These are phyloP conservation scores for Himalopsyche tibetana DNA, from an alignment of 2,888 invertebrate genomes.

Conservation along the genomic window DNA sequence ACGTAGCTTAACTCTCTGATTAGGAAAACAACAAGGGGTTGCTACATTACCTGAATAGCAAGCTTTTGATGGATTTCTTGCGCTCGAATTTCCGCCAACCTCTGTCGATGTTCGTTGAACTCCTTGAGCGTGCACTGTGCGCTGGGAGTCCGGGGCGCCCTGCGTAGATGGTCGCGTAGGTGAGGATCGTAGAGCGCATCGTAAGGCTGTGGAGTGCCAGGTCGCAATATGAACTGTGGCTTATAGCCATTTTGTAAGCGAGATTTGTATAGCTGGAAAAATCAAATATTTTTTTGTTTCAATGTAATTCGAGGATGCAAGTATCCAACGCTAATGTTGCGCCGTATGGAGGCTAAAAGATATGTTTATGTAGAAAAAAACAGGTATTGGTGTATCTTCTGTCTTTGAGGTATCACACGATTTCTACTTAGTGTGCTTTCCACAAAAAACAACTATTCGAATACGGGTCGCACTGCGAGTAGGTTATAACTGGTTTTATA, in stretches of 20 bases:
- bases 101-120: slow-evolving; percentile 81
- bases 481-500: no score
- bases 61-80: slow-evolving; percentile 71
- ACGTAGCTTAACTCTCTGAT: no score
- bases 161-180: slow-evolving; percentile 75
- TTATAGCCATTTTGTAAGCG: not conserved
- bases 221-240: slow-evolving; percentile 69
- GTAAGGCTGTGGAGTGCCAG: slow-evolving; percentile 71
- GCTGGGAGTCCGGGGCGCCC: slow-evolving; percentile 74
- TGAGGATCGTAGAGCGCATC: slow-evolving; percentile 79
- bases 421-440: no score
- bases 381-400: no score
- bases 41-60: slow-evolving; percentile 67
- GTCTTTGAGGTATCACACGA: no score
- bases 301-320: no score
- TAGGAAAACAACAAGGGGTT: no score
- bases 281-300: not conserved
- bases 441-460: no score
- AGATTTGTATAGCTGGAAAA: slow-evolving; percentile 45
- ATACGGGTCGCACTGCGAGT: no score
- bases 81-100: slow-evolving; percentile 77
- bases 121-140: slow-evolving; percentile 80
- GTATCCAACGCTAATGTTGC: no score
- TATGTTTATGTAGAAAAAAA: no score
- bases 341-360: no score